Base-by-base conservation (phyloP, 2,797 vertebrate species). In the Gila robusta region DNA sequence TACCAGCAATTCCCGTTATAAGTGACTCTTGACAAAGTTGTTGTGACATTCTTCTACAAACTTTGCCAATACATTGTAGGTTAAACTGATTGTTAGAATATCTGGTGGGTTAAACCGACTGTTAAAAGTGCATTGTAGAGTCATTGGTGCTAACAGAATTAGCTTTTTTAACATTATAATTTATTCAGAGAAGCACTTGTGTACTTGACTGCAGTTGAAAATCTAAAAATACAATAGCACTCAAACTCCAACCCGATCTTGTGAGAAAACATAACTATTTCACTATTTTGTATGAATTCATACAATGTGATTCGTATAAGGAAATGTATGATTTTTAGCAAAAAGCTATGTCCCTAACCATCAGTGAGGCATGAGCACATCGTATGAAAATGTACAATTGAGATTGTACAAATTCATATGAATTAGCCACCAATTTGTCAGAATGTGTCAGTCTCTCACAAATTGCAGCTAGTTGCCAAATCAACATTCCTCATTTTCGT, bases 1-100 rank as follows among this genome's bases (percentile, higher is more conserved):
- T 9, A 14, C 23, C 19, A 26, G 41, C 54, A 72, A 79, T 62
- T 56, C 71, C 56, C 10, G 44, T 71, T 39, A 69, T 32, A 41
- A 37, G 26, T 72, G n/a, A 81, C 37, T 82, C 44, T 73, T 28
- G 16, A 71, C 21, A 82, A 86, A 73, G 73, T 88, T 54, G 49
- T 64, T 82, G 69, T 56, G 89, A 70, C 41, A 82, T 52, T 49
- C 4, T 69, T 41, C 19, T 49, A 19, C 16, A 72, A 23, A 21
- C 28, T 56, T 79, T 82, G 41, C 67, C 62, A 37, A 69, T 44
- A 21, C 3, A 14, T 19, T n/a, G 54, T 44, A 17, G 62, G 69
- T 79, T 86, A 81, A 39, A 76, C 72, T 35, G 62, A 80, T 62
- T 16, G 41, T 47, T 80, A 32, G 21, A 12, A 26, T 49, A 49